Percentiles rank a stretch among this genome's conserved stretches.
These are phyloP conservation scores for Molorchus minor DNA, from an alignment of 2,888 invertebrate genomes.

Conservation along the genomic window DNA sequence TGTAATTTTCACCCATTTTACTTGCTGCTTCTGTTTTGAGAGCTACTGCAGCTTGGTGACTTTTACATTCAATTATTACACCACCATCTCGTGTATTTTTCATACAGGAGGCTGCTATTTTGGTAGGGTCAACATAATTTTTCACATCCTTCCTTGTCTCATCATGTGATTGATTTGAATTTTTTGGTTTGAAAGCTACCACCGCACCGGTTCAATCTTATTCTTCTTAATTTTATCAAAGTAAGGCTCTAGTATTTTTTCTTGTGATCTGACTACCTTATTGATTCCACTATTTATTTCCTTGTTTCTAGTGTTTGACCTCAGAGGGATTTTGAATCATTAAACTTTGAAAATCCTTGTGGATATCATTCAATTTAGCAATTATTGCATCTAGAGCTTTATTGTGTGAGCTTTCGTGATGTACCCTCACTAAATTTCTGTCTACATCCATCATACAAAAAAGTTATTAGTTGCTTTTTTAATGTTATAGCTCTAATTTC, in stretches of 20 bases:
- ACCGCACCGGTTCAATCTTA: neutral
- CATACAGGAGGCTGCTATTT: neutral
- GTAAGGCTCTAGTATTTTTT: neutral
- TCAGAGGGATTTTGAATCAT: no score
- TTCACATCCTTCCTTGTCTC: neutral
- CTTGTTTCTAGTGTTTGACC: neutral
- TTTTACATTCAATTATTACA: neutral
- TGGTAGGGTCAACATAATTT: neutral
- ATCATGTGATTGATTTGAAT: neutral
- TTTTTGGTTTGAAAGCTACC: neutral
- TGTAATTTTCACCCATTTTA: neutral
- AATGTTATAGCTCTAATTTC: neutral
- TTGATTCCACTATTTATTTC: neutral
- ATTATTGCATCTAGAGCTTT: neutral
- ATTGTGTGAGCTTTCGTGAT: neutral
- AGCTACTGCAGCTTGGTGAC: neutral
- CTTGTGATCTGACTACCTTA: no score
- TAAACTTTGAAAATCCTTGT: no score
- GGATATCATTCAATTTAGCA: no score
- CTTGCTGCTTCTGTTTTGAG: neutral
- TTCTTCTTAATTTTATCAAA: no score
- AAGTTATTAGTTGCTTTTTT: no score
- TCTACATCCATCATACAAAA: no score
- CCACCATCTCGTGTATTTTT: neutral
- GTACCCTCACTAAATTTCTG: neutral